Conservation (phyloP, 2,888 invertebrate genomes). For the Idaea aversata region DNA sequence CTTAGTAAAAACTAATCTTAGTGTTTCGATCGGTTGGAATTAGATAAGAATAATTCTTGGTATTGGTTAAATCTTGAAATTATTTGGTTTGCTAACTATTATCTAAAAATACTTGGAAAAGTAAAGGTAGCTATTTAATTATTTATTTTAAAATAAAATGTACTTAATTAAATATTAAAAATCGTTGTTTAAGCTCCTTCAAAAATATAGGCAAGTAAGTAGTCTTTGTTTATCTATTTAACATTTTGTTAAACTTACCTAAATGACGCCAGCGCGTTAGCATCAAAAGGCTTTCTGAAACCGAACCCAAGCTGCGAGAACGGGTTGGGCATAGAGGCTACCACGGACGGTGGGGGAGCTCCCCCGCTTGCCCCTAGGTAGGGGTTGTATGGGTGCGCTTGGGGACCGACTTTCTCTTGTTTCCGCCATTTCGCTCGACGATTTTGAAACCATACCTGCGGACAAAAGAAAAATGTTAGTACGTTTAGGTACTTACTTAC, state of each 20-base stretch:
- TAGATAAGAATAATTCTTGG: too few species aligned
- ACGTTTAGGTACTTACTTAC: background rate
- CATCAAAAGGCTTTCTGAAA: conserved; percentile 86
- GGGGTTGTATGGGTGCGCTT: conserved; percentile 94
- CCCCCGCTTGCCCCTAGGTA: conserved; percentile 84
- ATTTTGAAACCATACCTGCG: conserved; percentile 96
- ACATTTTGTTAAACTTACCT: conserved; percentile 67
- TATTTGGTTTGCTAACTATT: too few species aligned
- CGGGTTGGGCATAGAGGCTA: conserved; percentile 90
- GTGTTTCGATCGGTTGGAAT: too few species aligned
- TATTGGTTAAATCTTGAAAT: too few species aligned
- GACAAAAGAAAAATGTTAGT: conserved; percentile 30
- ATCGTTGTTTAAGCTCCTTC: too few species aligned
- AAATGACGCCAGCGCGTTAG: conserved; percentile 84
- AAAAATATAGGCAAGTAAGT: too few species aligned
- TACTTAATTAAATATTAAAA: too few species aligned
- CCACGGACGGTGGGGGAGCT: conserved; percentile 84
- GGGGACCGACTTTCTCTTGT: conserved; percentile 95
- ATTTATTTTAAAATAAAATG: too few species aligned
- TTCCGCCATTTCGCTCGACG: conserved; percentile 95
- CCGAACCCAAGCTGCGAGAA: conserved; percentile 89
- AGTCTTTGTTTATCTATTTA: too few species aligned
- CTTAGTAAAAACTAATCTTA: too few species aligned
- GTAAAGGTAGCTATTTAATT: too few species aligned
- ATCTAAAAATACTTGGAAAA: too few species aligned